A percentile compares a stretch with the other conserved stretches of the same genome.
Evolutionary conservation across 2,113 vertebrate genomes (phyloP).

Genomic region (Geococcyx californianus): DNA sequence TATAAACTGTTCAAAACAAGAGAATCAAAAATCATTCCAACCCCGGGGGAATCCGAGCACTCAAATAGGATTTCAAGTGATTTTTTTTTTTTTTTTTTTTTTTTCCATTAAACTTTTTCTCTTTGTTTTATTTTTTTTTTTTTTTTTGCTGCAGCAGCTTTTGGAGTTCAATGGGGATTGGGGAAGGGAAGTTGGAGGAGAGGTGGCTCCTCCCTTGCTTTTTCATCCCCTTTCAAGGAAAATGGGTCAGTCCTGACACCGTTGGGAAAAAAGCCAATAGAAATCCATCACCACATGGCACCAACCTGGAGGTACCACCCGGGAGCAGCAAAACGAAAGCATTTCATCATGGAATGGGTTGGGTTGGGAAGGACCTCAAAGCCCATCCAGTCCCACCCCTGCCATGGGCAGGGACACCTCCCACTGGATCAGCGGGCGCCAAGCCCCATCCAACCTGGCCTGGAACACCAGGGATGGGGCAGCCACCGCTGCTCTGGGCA

Average conservation of each 20-base stretch:
- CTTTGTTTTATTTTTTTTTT: neutral
- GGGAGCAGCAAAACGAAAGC: rapidly evolving
- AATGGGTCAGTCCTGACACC: rapidly evolving
- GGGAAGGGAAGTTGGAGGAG: neutral
- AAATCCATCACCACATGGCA: rapidly evolving
- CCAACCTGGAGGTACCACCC: neutral
- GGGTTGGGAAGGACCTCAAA: no score
- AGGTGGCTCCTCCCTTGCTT: neutral
- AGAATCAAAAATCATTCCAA: slow-evolving; percentile 31
- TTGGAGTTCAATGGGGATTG: neutral
- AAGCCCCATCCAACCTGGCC: no score
- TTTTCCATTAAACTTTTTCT: slow-evolving; percentile 6
- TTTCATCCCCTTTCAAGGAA: neutral
- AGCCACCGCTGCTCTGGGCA: no score
- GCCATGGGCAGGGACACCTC: no score
- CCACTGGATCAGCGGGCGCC: no score
- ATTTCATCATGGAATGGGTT: neutral
- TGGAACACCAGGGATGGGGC: no score
- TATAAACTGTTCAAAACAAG: neutral
- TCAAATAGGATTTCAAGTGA: slow-evolving; percentile 58
- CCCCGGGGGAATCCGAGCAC: slow-evolving; percentile 21
- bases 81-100: neutral
- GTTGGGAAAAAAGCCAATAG: rapidly evolving
- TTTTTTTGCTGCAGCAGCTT: neutral
- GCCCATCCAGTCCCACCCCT: no score